Evolutionary conservation across 2,797 vertebrate genomes (phyloP).

Genomic region (Morelia viridis): DNA sequence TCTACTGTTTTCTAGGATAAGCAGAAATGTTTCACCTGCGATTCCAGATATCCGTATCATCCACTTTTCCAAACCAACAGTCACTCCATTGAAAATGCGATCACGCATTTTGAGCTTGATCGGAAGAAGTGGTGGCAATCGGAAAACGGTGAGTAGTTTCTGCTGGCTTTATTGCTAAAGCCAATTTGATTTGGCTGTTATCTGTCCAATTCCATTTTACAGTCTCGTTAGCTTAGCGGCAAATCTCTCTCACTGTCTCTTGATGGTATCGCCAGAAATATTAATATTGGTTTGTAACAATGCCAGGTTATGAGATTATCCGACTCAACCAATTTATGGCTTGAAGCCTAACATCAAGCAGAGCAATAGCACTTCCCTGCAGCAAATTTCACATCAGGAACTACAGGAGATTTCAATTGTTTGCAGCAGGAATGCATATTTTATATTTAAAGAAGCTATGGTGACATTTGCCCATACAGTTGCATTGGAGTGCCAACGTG

Average conservation of each 20-base stretch:
- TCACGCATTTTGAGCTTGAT: conserved; percentile 80
- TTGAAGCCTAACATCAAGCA: conserved; percentile 2
- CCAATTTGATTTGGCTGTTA: background rate
- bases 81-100: conserved; percentile 83
- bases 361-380: background rate
- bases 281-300: background rate
- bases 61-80: conserved; percentile 77
- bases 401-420: background rate
- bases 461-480: background rate
- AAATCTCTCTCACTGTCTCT: background rate
- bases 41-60: conserved; percentile 81
- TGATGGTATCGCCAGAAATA: background rate
- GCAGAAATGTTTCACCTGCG: conserved; percentile 88
- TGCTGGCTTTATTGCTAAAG: background rate
- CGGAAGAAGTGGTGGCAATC: conserved; percentile 91
- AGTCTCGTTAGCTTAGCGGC: background rate
- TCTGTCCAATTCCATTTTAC: background rate
- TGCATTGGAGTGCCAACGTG: background rate
- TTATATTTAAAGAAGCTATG: conserved; percentile 15
- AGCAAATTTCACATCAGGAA: background rate
- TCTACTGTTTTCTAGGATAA: conserved; percentile 72
- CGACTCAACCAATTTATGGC: background rate
- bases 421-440: rapidly evolving
- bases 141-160: conserved; percentile 78
- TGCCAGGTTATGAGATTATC: conserved; percentile 10